Evolutionary conservation across 2,888 invertebrate species (phyloP).

Genomic region (Tachina grossa): DNA sequence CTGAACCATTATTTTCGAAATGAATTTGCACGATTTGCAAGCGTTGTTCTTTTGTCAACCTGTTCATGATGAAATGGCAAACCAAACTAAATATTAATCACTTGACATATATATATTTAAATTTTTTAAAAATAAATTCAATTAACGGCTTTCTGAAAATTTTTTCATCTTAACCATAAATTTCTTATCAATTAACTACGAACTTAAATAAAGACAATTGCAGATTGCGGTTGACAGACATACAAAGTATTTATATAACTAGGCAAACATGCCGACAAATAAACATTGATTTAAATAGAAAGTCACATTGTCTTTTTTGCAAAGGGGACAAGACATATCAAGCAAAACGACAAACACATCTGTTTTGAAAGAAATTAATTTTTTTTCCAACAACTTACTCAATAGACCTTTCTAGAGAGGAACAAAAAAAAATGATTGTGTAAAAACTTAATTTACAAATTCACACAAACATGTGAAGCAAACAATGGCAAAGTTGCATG

Average conservation of each 20-base stretch:
- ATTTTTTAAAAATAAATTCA: background rate
- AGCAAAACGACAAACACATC: constrained; percentile 57
- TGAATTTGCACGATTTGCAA: too few relatives aligned
- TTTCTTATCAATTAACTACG: constrained; percentile 62
- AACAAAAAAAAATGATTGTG: background rate
- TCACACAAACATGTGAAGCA: constrained; percentile 40
- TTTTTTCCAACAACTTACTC: constrained; percentile 12
- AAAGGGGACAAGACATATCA: background rate
- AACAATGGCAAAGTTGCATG: constrained; percentile 63
- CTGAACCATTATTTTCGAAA: too few relatives aligned
- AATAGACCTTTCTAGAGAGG: constrained; percentile 5
- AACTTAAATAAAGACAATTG: constrained; percentile 60
- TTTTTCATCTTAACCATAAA: constrained; percentile 48
- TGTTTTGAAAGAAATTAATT: constrained; percentile 54
- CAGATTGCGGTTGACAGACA: constrained; percentile 56
- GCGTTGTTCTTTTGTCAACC: too few relatives aligned
- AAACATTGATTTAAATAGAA: constrained; percentile 61
- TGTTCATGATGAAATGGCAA: too few relatives aligned
- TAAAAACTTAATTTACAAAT: constrained; percentile 53
- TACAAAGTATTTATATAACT: constrained; percentile 27
- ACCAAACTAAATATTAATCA: too few relatives aligned
- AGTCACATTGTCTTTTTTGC: constrained; percentile 46
- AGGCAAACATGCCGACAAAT: constrained; percentile 68
- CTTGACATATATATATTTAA: too few relatives aligned
- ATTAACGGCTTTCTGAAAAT: constrained; percentile 23